Percentiles rank a stretch among this genome's conserved stretches.
These are phyloP conservation scores for Andrena haemorrhoa DNA, from an alignment of 2,888 invertebrate genomes.

Conservation along the genomic window DNA sequence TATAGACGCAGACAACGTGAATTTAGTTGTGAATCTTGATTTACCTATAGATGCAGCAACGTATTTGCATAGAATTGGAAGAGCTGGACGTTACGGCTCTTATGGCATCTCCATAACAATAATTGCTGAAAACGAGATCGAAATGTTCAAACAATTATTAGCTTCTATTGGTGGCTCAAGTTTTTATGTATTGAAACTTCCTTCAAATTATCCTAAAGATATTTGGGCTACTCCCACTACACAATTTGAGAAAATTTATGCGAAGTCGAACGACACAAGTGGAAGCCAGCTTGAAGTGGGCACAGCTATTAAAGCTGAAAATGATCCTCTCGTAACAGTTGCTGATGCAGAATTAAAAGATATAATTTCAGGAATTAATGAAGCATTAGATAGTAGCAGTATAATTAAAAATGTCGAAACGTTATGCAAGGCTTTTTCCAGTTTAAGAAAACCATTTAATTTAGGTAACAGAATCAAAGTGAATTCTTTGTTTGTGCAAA, in stretches of 20 bases:
- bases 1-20: conserved; percentile 96
- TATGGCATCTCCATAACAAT: conserved; percentile 93
- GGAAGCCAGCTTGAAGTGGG: conserved; percentile 43
- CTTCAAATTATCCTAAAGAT: conserved; percentile 78
- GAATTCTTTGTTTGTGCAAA: conserved; percentile 39
- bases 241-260: conserved; percentile 76
- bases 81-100: conserved; percentile 97
- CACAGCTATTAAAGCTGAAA: conserved; percentile 44
- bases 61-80: conserved; percentile 97
- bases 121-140: conserved; percentile 88
- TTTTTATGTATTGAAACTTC: conserved; percentile 86
- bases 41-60: conserved; percentile 92
- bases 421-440: background rate
- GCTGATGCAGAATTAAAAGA: conserved; percentile 5
- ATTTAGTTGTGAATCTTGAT: conserved; percentile 97
- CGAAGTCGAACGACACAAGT: conserved; percentile 34
- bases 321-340: conserved; percentile 44
- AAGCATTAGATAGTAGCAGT: background rate
- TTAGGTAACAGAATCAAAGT: conserved; percentile 29
- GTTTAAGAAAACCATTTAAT: background rate
- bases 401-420: background rate
- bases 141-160: conserved; percentile 87
- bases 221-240: conserved; percentile 76
- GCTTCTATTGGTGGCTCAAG: conserved; percentile 86
- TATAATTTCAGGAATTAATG: conserved; percentile 8